A percentile compares a stretch with the other conserved stretches of the same genome.
Conservation (phyloP, 1,140 invertebrate genomes). For the Drosophila truncata region DNA sequence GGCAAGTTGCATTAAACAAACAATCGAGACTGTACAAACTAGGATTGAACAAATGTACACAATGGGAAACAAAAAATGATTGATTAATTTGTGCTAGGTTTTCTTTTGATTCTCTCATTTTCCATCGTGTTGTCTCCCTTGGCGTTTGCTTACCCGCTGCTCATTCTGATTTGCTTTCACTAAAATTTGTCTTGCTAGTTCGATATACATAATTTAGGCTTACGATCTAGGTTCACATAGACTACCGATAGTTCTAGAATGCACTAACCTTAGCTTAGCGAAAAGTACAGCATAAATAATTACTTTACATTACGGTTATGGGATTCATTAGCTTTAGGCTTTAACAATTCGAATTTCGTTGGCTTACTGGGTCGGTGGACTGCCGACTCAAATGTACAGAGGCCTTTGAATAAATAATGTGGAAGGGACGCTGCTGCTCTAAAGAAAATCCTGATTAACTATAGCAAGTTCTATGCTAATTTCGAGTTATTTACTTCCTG, state of each 20-base stretch:
- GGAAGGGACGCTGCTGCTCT: conserved; percentile 19
- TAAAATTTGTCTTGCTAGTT: conserved; percentile 82
- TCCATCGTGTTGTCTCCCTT: conserved; percentile 31
- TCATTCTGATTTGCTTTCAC: conserved; percentile 56
- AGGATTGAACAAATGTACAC: conserved; percentile 41
- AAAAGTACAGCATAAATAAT: conserved; percentile 84
- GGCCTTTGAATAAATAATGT: conserved; percentile 47
- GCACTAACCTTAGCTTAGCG: conserved; percentile 85
- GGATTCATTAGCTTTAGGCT: conserved; percentile 49
- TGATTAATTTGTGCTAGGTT: conserved; percentile 81
- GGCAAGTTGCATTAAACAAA: conserved; percentile 48
- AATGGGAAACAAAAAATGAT: conserved; percentile 65
- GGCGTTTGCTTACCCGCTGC: conserved; percentile 29
- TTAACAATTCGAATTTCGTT: conserved; percentile 65
- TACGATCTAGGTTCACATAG: conserved; percentile 76
- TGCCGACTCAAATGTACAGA: conserved; percentile 46
- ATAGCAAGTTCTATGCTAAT: conserved; percentile 51
- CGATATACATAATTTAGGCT: conserved; percentile 79
- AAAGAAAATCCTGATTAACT: conserved; percentile 41
- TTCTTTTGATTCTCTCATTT: conserved; percentile 50
- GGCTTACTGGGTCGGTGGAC: conserved; percentile 33
- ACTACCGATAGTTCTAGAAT: conserved; percentile 83
- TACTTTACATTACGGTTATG: conserved; percentile 77
- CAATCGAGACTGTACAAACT: conserved; percentile 26
- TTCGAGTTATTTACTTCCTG: conserved; percentile 66